Conservation (phyloP, 2,113 vertebrate genomes). For the Dasypus novemcinctus region DNA sequence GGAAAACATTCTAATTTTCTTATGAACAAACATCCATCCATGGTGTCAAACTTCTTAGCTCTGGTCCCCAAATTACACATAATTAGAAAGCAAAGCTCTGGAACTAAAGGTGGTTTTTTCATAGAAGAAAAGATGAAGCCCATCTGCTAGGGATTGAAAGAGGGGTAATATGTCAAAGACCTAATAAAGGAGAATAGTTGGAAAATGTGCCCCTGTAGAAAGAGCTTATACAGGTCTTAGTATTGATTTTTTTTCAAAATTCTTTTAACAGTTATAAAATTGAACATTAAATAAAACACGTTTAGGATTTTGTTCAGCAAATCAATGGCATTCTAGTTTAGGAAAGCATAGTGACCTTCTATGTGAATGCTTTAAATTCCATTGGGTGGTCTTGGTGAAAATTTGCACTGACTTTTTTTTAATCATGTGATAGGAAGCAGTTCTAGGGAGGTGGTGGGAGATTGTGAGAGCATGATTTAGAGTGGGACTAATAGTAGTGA, state of each 20-base stretch:
- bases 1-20: too few species aligned
- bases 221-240: neutral
- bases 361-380: neutral
- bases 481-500: fast-evolving
- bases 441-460: fast-evolving
- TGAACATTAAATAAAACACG: neutral
- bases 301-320: neutral
- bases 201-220: neutral
- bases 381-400: neutral
- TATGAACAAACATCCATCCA: neutral
- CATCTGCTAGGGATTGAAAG: neutral
- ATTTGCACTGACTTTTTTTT: neutral
- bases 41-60: fast-evolving
- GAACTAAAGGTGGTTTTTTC: too few species aligned
- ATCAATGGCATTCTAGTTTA: neutral
- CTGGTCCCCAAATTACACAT: too few species aligned
- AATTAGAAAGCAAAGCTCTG: too few species aligned
- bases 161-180: too few species aligned
- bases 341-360: neutral
- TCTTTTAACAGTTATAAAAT: neutral
- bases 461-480: fast-evolving
- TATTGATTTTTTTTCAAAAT: neutral
- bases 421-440: neutral
- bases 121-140: neutral
- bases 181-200: neutral